Conservation (phyloP, 2,888 invertebrate species). For the Drosophila stalkeri region DNA sequence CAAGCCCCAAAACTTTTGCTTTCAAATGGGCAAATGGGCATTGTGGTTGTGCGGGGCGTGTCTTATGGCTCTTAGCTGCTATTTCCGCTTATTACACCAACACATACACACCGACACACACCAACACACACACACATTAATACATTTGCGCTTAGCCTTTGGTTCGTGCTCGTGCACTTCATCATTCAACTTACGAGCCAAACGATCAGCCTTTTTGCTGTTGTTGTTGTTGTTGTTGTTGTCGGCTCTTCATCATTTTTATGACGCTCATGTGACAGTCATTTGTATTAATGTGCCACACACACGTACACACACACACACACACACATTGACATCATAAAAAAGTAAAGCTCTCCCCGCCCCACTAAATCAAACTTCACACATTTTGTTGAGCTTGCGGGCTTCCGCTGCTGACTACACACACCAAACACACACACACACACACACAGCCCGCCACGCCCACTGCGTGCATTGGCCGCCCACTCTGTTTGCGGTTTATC, state of each 20-base stretch:
- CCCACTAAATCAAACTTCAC: constrained; percentile 63
- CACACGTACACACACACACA: constrained; percentile 42
- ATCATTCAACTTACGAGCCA: constrained; percentile 49
- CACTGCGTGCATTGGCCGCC: constrained; percentile 32
- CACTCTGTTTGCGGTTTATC: constrained; percentile 72
- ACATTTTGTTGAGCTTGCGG: constrained; percentile 57
- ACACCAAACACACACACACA: constrained; percentile 7
- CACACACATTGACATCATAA: constrained; percentile 39
- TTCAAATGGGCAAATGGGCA: constrained; percentile 22
- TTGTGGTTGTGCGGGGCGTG: constrained; percentile 34
- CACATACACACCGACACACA: constrained; percentile 26
- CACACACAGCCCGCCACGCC: constrained; percentile 4
- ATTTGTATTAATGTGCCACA: constrained; percentile 74
- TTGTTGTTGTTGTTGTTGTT: constrained; percentile 25
- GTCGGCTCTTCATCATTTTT: constrained; percentile 73
- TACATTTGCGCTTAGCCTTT: constrained; percentile 4
- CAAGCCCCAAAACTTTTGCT: constrained; percentile 25
- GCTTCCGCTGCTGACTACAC: constrained; percentile 37
- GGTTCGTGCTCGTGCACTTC: constrained; percentile 53
- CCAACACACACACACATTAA: neutral
- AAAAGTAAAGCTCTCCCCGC: constrained; percentile 36
- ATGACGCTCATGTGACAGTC: constrained; percentile 79
- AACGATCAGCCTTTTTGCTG: constrained; percentile 59
- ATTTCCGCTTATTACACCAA: constrained; percentile 64
- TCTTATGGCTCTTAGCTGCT: constrained; percentile 42